A percentile compares a stretch with the other conserved stretches of the same genome.
Conservation (phyloP, 2,888 invertebrate genomes). For the Cryptocephalus primarius region DNA sequence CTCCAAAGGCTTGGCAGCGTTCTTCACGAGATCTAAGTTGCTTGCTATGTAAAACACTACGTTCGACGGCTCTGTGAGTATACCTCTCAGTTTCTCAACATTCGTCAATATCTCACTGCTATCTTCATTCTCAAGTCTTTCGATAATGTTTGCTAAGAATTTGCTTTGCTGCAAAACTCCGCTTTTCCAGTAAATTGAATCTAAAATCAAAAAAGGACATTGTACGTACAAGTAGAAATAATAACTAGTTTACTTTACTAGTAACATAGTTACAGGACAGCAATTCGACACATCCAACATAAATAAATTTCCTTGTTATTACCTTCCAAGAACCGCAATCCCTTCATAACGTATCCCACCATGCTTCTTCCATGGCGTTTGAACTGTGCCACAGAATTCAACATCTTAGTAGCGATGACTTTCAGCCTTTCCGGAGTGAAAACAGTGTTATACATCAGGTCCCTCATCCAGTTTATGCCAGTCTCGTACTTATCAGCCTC, state of each 20-base stretch:
- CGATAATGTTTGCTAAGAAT: conserved; percentile 60
- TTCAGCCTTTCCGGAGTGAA: conserved; percentile 64
- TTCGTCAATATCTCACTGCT: conserved; percentile 41
- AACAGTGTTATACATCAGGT: conserved; percentile 60
- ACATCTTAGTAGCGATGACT: conserved; percentile 69
- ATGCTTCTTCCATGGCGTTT: conserved; percentile 64
- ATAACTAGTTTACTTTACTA: too few relatives aligned
- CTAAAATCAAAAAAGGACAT: neutral
- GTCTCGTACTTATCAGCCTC: conserved; percentile 60
- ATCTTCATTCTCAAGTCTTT: conserved; percentile 41
- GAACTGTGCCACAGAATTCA: conserved; percentile 67
- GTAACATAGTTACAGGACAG: too few relatives aligned
- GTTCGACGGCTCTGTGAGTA: conserved; percentile 49
- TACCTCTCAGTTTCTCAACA: conserved; percentile 47
- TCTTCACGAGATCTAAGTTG: conserved; percentile 52
- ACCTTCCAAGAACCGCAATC: conserved; percentile 42
- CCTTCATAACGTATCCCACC: conserved; percentile 48
- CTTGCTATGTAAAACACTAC: conserved; percentile 62
- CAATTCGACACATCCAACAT: too few relatives aligned
- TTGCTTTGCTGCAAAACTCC: conserved; percentile 66
- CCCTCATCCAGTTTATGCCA: conserved; percentile 66
- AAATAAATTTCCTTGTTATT: neutral
- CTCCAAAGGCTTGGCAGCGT: conserved; percentile 33
- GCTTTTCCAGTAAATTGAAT: neutral
- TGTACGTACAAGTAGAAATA: too few relatives aligned